A percentile compares a stretch with the other conserved stretches of the same genome.
Evolutionary conservation across 2,113 vertebrate genomes (phyloP).

Genomic region (Dendropsophus ebraccatus): DNA sequence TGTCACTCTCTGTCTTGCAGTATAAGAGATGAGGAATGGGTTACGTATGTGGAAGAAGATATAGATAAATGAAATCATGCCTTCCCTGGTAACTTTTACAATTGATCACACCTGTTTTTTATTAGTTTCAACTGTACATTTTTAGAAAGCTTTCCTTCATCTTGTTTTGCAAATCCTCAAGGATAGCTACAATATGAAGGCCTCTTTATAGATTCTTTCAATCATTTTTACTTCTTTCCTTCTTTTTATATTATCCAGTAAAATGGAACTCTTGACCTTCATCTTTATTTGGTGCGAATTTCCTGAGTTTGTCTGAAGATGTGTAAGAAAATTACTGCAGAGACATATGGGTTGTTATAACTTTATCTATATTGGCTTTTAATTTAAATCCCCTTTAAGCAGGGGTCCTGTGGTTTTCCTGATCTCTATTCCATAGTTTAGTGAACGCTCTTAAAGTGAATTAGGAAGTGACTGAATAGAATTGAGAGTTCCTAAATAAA

Average conservation of each 20-base stretch:
- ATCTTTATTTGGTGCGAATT: slow-evolving; percentile 45
- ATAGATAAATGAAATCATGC: neutral
- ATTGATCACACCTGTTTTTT: slow-evolving; percentile 17
- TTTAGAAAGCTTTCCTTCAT: slow-evolving; percentile 22
- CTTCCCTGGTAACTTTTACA: slow-evolving; percentile 1
- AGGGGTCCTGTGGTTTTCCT: slow-evolving; percentile 53
- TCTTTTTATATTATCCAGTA: slow-evolving; percentile 26
- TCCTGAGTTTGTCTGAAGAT: slow-evolving; percentile 47
- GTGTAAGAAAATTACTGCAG: slow-evolving; percentile 37
- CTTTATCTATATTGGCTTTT: slow-evolving; percentile 50
- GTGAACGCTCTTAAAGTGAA: slow-evolving; percentile 46
- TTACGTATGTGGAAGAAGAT: neutral
- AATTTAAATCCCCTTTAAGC: slow-evolving; percentile 53
- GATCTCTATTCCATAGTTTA: slow-evolving; percentile 53
- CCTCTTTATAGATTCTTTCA: slow-evolving; percentile 15
- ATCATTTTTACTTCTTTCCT: slow-evolving; percentile 31
- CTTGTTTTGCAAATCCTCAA: slow-evolving; percentile 38
- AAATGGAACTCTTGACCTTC: slow-evolving; percentile 35
- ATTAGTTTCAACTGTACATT: slow-evolving; percentile 15
- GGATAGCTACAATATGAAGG: slow-evolving; percentile 8
- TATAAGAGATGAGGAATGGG: neutral
- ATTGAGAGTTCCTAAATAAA: slow-evolving; percentile 57
- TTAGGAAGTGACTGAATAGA: slow-evolving; percentile 57
- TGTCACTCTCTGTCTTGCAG: neutral
- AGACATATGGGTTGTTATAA: slow-evolving; percentile 54